Conservation (phyloP, 2,797 vertebrate species). For the Psittacula derbiana region DNA sequence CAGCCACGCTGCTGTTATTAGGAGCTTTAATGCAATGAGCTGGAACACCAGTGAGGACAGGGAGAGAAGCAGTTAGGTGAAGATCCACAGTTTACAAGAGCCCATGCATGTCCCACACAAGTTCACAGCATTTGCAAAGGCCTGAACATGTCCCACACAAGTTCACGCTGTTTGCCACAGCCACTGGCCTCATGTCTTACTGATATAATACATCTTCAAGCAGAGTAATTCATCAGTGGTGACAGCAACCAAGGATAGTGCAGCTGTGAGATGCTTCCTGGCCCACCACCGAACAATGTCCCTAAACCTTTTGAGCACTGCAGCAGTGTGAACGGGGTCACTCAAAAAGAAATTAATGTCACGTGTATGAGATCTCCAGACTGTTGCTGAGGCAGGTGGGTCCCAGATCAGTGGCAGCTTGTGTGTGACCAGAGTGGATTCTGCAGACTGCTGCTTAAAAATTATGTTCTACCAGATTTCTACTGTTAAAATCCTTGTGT, state of each 20-base stretch:
- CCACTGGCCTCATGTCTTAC: neutral
- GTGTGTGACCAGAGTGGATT: neutral
- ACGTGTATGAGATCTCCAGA: fast-evolving
- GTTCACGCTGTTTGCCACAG: neutral
- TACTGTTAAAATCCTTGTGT: neutral
- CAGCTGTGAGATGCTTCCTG: neutral
- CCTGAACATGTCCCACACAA: fast-evolving
- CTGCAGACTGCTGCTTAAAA: neutral
- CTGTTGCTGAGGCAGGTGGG: neutral
- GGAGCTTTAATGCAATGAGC: neutral
- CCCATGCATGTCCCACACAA: fast-evolving
- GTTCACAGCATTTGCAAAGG: neutral
- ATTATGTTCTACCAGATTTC: neutral
- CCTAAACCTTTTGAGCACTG: neutral
- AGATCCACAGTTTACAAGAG: neutral
- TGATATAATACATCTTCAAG: neutral
- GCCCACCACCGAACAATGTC: neutral
- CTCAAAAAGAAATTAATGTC: neutral
- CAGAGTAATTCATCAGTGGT: neutral
- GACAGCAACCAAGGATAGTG: neutral
- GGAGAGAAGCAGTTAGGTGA: neutral
- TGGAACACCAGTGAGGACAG: fast-evolving
- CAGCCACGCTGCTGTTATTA: fast-evolving
- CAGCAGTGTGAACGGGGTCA: neutral
- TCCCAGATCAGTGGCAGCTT: neutral